Percentiles rank a stretch among this genome's conserved stretches.
phyloP scores from a whole-genome alignment of 2,888 invertebrate genomes.

The Brachypterus glaber region DNA sequence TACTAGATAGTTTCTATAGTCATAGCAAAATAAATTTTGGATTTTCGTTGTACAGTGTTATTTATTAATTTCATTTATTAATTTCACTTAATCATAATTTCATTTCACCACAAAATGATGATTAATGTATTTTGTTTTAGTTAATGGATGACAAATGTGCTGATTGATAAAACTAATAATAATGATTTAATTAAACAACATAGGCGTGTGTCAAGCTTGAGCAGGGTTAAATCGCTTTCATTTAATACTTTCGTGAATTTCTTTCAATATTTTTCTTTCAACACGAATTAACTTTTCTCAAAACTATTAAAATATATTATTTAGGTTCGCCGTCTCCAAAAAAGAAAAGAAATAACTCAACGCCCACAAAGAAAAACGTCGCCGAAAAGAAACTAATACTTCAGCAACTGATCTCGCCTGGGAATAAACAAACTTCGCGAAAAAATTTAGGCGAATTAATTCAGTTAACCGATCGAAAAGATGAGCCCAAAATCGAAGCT shows the following conservation, averaged over 20 bases:
- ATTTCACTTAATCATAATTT: too few relatives aligned
- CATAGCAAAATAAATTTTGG: too few relatives aligned
- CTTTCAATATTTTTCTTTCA: too few relatives aligned
- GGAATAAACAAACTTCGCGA: slow-evolving; percentile 51
- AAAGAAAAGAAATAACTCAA: slow-evolving; percentile 70
- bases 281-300: too few relatives aligned
- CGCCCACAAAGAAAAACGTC: slow-evolving; percentile 62
- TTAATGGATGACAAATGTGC: neutral
- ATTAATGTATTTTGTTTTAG: too few relatives aligned
- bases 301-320: slow-evolving; percentile 13
- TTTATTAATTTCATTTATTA: too few relatives aligned
- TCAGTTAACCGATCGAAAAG: slow-evolving; percentile 57
- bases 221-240: too few relatives aligned
- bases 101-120: too few relatives aligned
- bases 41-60: too few relatives aligned
- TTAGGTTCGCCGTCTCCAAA: slow-evolving; percentile 68
- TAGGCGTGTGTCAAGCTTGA: neutral
- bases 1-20: too few relatives aligned
- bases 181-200: slow-evolving; percentile 4
- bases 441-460: slow-evolving; percentile 66
- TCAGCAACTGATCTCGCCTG: slow-evolving; percentile 62
- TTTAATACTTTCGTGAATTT: too few relatives aligned
- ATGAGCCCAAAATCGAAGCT: slow-evolving; percentile 34
- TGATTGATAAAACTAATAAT: too few relatives aligned
- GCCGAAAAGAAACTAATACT: slow-evolving; percentile 71